Percentiles rank a stretch among this genome's conserved stretches.
These are phyloP conservation scores for Euura lappo DNA, from an alignment of 1,140 invertebrate species.

Conservation along the genomic window DNA sequence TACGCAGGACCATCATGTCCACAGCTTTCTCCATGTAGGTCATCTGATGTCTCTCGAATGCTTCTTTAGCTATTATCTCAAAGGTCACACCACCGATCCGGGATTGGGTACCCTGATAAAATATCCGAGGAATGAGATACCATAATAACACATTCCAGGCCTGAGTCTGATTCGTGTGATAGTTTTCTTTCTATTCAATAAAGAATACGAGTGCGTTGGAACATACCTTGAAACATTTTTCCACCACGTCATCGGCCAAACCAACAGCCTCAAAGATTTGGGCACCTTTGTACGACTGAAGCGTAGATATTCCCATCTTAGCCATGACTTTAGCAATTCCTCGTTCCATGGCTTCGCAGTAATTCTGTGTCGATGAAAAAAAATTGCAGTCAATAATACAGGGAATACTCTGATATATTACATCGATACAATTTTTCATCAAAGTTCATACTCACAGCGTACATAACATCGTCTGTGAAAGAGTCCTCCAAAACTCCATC, in stretches of 20 bases:
- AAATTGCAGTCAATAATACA: constrained; percentile 16
- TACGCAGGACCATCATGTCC: constrained; percentile 85
- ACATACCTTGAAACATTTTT: constrained; percentile 88
- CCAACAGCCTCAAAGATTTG: constrained; percentile 99
- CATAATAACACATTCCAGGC: too few relatives aligned
- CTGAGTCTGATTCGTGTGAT: too few relatives aligned
- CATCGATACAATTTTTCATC: background rate
- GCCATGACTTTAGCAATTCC: constrained; percentile 95
- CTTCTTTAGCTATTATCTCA: constrained; percentile 88
- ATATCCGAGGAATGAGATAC: background rate
- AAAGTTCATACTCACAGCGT: constrained; percentile 68
- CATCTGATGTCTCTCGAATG: constrained; percentile 81
- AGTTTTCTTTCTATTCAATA: too few relatives aligned
- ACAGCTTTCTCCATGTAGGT: constrained; percentile 74
- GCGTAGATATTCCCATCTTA: constrained; percentile 99
- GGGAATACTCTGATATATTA: background rate
- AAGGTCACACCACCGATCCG: constrained; percentile 94
- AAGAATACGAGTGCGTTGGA: background rate
- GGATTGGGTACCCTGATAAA: constrained; percentile 83
- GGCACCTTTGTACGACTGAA: constrained; percentile 99
- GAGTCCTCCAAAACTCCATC: constrained; percentile 80
- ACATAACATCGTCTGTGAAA: constrained; percentile 86
- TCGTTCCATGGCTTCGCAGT: constrained; percentile 75
- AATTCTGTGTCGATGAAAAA: constrained; percentile 61
- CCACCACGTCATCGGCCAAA: constrained; percentile 88